These are phyloP conservation scores for Trogon surrucura DNA, from an alignment of 2,113 vertebrate genomes.

Conservation along the genomic window DNA sequence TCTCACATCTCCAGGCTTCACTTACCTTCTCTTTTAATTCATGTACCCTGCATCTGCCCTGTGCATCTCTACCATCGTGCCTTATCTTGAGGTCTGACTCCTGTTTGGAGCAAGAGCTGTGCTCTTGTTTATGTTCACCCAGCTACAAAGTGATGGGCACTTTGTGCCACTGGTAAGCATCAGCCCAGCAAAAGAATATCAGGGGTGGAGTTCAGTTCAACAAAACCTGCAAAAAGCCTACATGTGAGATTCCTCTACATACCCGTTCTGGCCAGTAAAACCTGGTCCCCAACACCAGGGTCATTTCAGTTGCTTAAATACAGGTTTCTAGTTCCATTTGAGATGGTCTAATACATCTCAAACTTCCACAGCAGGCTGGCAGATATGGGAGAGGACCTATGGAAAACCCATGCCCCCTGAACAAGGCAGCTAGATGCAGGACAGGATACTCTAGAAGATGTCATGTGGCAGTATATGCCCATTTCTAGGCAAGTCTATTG, in stretches of 20 bases:
- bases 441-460: not conserved
- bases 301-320: not conserved
- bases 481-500: not conserved
- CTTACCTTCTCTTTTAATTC: not conserved
- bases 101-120: not conserved
- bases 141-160: not conserved
- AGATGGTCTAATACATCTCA: not conserved
- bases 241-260: not conserved
- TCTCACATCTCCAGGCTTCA: not conserved
- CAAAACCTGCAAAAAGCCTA: not conserved
- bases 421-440: not conserved
- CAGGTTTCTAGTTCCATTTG: not conserved
- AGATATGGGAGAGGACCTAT: not conserved
- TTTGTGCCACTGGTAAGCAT: not conserved
- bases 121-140: not conserved
- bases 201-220: not conserved
- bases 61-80: rapidly evolving
- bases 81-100: not conserved
- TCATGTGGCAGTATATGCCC: not conserved
- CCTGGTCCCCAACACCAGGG: not conserved
- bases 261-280: not conserved
- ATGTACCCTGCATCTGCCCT: rapidly evolving
- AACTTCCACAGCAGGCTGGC: not conserved
- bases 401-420: rapidly evolving
- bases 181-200: not conserved